phyloP scores from a whole-genome alignment of 30 jellyfish, hydroid and myxozoan species.

The Nemopilema nomurai region DNA sequence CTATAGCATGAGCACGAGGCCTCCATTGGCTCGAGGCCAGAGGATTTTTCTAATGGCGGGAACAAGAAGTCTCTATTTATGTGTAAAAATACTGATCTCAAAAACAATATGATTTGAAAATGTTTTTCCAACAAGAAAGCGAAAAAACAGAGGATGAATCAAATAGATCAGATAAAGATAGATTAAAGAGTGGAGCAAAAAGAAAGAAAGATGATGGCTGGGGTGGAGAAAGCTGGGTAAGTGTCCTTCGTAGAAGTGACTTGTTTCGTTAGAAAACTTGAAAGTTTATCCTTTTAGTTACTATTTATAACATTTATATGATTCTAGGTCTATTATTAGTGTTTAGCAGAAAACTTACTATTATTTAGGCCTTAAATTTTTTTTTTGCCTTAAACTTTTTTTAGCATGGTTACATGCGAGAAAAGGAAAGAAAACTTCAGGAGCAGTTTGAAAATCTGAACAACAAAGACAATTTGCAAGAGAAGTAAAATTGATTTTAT shows the following conservation, averaged over 20 bases:
- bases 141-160: not conserved
- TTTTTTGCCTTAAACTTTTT: constrained; percentile 3
- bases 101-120: not conserved
- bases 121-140: not conserved
- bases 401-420: constrained; percentile 78
- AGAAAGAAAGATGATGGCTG: constrained; percentile 53
- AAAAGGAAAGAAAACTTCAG: constrained; percentile 62
- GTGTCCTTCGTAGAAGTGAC: too few relatives aligned
- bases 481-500: not conserved
- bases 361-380: too few relatives aligned
- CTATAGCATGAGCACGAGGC: not conserved
- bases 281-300: too few relatives aligned
- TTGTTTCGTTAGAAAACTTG: too few relatives aligned
- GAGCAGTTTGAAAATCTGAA: constrained; percentile 63
- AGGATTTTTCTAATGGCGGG: not conserved
- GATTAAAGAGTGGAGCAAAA: not conserved
- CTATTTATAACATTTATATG: too few relatives aligned
- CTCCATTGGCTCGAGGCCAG: not conserved
- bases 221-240: constrained; percentile 38
- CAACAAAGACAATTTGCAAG: not conserved
- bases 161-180: not conserved
- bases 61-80: not conserved
- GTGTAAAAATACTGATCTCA: too few relatives aligned
- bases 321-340: too few relatives aligned
- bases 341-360: too few relatives aligned